Conservation (phyloP, 1,140 invertebrate genomes). For the Phenacoccus solenopsis region DNA sequence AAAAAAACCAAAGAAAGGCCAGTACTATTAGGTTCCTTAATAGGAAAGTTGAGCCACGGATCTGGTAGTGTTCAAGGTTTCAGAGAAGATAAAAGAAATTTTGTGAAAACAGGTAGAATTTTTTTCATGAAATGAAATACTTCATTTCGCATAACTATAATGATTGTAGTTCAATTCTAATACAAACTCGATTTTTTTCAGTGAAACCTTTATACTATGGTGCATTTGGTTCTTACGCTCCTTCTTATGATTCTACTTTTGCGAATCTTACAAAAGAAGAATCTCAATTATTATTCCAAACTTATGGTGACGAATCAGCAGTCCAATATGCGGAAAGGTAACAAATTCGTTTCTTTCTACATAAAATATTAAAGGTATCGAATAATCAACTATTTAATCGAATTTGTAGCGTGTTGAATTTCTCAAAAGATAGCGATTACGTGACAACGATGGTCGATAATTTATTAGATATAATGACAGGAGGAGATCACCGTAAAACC, state of each 20-base stretch:
- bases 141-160: not conserved
- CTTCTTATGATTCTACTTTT: slow-evolving; percentile 89
- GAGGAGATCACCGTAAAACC: slow-evolving; percentile 69
- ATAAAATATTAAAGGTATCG: not conserved
- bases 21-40: slow-evolving; percentile 61
- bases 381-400: not conserved
- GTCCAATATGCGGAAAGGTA: slow-evolving; percentile 71
- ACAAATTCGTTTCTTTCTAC: not conserved
- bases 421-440: slow-evolving; percentile 72
- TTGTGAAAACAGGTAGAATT: slow-evolving; percentile 53
- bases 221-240: slow-evolving; percentile 88
- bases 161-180: not conserved
- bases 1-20: slow-evolving; percentile 59
- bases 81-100: slow-evolving; percentile 77
- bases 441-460: slow-evolving; percentile 71
- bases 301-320: slow-evolving; percentile 81
- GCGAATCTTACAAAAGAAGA: slow-evolving; percentile 87
- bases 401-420: slow-evolving; percentile 52
- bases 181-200: slow-evolving; percentile 22
- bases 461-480: slow-evolving; percentile 65
- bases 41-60: slow-evolving; percentile 66
- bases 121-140: not conserved
- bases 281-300: slow-evolving; percentile 77
- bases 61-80: slow-evolving; percentile 52
- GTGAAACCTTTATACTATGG: slow-evolving; percentile 89